Percentiles rank a stretch among this genome's conserved stretches.
Evolutionary conservation across 2,797 vertebrate species (phyloP).

Genomic region (Australoheros facetus): DNA sequence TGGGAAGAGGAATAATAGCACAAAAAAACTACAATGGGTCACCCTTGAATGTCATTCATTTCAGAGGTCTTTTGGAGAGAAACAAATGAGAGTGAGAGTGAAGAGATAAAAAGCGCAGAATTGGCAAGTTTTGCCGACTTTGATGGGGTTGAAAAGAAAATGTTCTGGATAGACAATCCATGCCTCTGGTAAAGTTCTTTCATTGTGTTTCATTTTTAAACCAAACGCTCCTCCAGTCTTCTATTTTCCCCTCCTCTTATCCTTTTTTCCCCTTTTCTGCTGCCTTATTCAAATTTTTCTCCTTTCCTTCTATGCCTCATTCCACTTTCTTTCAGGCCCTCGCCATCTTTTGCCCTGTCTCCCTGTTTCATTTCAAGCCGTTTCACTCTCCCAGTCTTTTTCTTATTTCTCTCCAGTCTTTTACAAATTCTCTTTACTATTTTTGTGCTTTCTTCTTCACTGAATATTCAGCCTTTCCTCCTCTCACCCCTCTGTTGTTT

Average conservation of each 20-base stretch:
- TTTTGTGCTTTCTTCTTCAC: constrained; percentile 5
- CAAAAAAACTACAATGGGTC: constrained; percentile 45
- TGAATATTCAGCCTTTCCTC: constrained; percentile 5
- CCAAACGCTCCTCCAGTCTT: constrained; percentile 31
- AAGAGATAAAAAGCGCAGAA: constrained; percentile 56
- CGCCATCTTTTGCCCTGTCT: constrained; percentile 24
- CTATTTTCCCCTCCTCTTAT: neutral
- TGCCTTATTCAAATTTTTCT: constrained; percentile 42
- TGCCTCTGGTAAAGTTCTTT: constrained; percentile 66
- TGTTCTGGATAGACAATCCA: constrained; percentile 67
- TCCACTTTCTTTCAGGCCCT: constrained; percentile 43
- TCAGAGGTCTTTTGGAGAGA: constrained; percentile 40
- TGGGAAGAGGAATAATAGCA: constrained; percentile 12
- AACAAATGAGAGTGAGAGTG: constrained; percentile 47
- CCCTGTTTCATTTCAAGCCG: constrained; percentile 54
- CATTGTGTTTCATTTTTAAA: constrained; percentile 69
- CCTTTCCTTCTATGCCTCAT: constrained; percentile 32
- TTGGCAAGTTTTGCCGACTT: constrained; percentile 59
- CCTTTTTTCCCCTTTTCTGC: constrained; percentile 29
- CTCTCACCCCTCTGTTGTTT: constrained; percentile 18
- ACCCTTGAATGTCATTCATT: constrained; percentile 50
- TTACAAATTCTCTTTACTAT: constrained; percentile 27
- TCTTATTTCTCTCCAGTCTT: constrained; percentile 39
- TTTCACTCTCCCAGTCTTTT: constrained; percentile 20
- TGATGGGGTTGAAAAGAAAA: constrained; percentile 67